Evolutionary conservation across 2,888 invertebrate species (phyloP).

Genomic region (Acrobasis repandana): DNA sequence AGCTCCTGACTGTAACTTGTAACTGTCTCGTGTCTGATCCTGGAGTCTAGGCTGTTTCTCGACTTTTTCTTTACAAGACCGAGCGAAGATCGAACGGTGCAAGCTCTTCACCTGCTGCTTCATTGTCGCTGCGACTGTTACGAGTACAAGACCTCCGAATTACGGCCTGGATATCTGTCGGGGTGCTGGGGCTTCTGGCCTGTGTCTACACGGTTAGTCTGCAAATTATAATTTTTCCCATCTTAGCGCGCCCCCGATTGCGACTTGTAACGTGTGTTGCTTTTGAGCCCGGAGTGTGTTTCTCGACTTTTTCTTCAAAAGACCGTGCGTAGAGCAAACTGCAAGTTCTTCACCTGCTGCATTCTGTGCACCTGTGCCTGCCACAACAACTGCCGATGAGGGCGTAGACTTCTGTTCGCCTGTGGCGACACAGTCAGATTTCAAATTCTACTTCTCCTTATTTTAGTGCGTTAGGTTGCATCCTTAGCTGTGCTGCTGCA

Average conservation of each 20-base stretch:
- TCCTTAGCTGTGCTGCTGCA: no score
- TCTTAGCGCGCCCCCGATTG: no score
- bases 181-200: conserved; percentile 38
- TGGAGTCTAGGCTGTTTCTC: no score
- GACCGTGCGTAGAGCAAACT: no score
- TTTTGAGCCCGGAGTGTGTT: no score
- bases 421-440: conserved; percentile 30
- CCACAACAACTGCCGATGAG: conserved; percentile 29
- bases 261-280: no score
- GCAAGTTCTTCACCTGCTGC: conserved; percentile 52
- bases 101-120: conserved; percentile 44
- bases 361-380: conserved; percentile 48
- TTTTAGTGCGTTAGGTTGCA: no score
- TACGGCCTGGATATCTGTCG: conserved; percentile 28
- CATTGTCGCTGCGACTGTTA: conserved; percentile 46
- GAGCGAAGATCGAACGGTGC: no score
- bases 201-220: conserved; percentile 26
- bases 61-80: no score
- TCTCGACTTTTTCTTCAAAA: no score
- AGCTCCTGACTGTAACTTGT: background rate
- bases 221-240: background rate
- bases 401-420: conserved; percentile 28
- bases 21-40: no score
- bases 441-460: background rate
- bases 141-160: conserved; percentile 26